Evolutionary conservation across 2,888 invertebrate genomes (phyloP).

Genomic region (Limnephilus auricula): DNA sequence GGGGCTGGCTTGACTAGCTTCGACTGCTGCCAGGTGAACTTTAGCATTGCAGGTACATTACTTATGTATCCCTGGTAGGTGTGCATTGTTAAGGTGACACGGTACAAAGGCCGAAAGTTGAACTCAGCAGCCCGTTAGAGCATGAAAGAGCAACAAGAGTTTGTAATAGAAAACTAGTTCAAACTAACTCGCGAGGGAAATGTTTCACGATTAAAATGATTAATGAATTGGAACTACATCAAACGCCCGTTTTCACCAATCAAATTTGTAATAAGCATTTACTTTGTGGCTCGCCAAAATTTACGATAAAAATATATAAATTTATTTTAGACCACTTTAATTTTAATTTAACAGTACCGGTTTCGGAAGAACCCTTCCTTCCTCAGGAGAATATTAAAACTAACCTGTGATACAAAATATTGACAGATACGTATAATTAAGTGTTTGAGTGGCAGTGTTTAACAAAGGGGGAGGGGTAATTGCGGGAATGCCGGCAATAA

Average conservation of each 20-base stretch:
- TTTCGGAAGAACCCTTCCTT: no score
- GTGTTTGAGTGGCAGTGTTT: no score
- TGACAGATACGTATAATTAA: no score
- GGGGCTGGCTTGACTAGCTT: not conserved
- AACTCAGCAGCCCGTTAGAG: not conserved
- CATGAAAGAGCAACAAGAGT: not conserved
- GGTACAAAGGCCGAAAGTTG: constrained; percentile 19
- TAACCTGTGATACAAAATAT: no score
- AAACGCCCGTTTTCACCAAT: not conserved
- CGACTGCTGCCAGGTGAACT: not conserved
- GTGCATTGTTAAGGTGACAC: not conserved
- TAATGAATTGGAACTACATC: not conserved
- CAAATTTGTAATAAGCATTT: no score
- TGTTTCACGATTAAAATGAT: not conserved
- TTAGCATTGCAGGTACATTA: not conserved
- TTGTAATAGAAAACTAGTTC: not conserved
- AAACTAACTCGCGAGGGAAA: not conserved
- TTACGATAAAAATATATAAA: no score
- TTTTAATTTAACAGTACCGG: no score
- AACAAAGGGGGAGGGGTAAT: no score
- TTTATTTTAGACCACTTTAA: no score
- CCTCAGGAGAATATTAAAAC: no score
- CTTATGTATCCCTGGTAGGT: not conserved
- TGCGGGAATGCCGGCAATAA: no score
- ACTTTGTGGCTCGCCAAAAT: no score